phyloP scores from a whole-genome alignment of 2,888 invertebrate genomes.

The Amphipoea oculea region DNA sequence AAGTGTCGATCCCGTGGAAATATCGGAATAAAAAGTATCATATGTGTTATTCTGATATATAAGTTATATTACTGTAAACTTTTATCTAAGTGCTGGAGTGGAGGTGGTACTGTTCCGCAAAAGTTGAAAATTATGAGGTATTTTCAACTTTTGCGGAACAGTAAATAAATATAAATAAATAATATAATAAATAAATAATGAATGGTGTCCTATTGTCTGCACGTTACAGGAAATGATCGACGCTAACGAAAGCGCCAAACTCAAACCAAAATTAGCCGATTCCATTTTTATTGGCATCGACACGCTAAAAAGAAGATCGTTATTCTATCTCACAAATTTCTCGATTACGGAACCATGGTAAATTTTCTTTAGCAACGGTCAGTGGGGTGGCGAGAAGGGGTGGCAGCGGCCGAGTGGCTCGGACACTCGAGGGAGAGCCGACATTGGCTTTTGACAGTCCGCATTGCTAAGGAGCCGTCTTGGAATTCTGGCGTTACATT shows the following conservation, averaged over 20 bases:
- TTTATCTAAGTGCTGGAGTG: too few relatives aligned
- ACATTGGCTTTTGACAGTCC: conserved; percentile 89
- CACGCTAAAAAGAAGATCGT: not conserved
- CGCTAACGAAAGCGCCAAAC: not conserved
- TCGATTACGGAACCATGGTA: conserved; percentile 71
- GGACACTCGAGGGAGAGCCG: conserved; percentile 83
- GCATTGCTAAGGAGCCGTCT: conserved; percentile 75
- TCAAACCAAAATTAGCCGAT: too few relatives aligned
- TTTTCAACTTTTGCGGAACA: too few relatives aligned
- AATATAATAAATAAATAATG: too few relatives aligned
- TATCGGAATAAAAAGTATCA: too few relatives aligned
- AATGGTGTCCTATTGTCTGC: not conserved
- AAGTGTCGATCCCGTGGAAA: too few relatives aligned
- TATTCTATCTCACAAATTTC: conserved; percentile 9
- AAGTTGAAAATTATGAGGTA: too few relatives aligned
- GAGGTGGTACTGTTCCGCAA: too few relatives aligned
- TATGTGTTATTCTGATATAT: too few relatives aligned
- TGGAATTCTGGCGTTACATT: conserved; percentile 72
- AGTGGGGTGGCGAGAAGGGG: conserved; percentile 76
- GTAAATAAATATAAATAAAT: too few relatives aligned
- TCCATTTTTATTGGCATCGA: not conserved
- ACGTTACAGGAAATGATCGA: too few relatives aligned
- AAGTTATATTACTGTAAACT: too few relatives aligned
- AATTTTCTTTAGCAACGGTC: conserved; percentile 73
- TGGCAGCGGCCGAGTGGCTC: conserved; percentile 75